These are phyloP conservation scores for Zootermopsis nevadensis DNA, from an alignment of 2,888 invertebrate genomes.

Conservation along the genomic window DNA sequence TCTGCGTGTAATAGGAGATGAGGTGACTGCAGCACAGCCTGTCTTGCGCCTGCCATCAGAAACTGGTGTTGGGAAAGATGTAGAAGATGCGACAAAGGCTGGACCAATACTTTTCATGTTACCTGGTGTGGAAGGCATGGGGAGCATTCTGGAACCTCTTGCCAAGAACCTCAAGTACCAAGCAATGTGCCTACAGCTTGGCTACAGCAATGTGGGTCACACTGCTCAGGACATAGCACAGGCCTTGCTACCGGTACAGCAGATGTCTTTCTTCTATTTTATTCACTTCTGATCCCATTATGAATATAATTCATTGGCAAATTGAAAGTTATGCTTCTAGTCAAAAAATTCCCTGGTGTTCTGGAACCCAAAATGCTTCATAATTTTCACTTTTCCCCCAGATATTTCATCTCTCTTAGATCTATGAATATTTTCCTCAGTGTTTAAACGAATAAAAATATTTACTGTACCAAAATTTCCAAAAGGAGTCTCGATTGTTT, in stretches of 20 bases:
- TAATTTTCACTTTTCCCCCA: too few relatives aligned
- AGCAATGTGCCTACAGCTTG: conserved; percentile 68
- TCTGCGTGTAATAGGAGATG: conserved; percentile 22
- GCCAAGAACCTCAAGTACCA: conserved; percentile 67
- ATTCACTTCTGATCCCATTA: too few relatives aligned
- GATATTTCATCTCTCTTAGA: too few relatives aligned
- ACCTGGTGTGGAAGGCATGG: conserved; percentile 62
- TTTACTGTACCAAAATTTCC: too few relatives aligned
- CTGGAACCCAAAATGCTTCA: too few relatives aligned
- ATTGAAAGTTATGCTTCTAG: too few relatives aligned
- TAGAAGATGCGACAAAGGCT: background rate
- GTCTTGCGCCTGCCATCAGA: conserved; percentile 18
- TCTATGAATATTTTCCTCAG: too few relatives aligned
- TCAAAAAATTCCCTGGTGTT: too few relatives aligned
- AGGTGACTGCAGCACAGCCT: conserved; percentile 15
- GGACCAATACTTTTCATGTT: conserved; percentile 30
- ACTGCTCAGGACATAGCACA: conserved; percentile 11
- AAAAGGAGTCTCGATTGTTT: too few relatives aligned
- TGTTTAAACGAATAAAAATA: too few relatives aligned
- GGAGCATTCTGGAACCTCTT: conserved; percentile 66
- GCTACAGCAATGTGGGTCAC: conserved; percentile 58
- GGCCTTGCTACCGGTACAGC: background rate
- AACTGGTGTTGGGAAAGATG: background rate
- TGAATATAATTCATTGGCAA: too few relatives aligned
- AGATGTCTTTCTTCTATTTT: too few relatives aligned